Evolutionary conservation across 2,888 invertebrate species (phyloP).

Genomic region (Dynastes grantii): DNA sequence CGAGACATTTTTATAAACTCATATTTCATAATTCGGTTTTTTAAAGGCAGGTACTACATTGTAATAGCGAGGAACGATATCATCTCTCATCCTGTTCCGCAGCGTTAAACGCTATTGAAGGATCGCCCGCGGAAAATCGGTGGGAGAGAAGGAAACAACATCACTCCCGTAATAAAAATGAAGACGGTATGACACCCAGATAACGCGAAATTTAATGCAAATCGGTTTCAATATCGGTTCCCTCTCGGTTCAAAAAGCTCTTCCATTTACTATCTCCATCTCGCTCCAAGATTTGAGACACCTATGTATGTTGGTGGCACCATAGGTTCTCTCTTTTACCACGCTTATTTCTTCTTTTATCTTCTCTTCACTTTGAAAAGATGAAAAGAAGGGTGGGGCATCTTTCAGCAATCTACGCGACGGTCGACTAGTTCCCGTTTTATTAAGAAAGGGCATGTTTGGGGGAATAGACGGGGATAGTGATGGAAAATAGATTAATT

Average conservation of each 20-base stretch:
- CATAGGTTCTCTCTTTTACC: not conserved
- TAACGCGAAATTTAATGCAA: conserved; percentile 45
- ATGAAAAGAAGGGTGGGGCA: not conserved
- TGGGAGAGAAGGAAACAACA: not conserved
- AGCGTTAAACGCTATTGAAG: not conserved
- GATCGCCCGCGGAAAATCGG: not conserved
- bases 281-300: no score
- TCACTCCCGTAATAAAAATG: conserved; percentile 32
- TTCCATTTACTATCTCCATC: not conserved
- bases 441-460: not conserved
- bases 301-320: no score
- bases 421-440: not conserved
- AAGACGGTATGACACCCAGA: conserved; percentile 43
- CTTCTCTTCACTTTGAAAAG: not conserved
- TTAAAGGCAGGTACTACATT: conserved; percentile 24
- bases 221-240: conserved; percentile 39
- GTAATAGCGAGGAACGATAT: not conserved
- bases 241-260: conserved; percentile 26
- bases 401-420: not conserved
- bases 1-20: conserved; percentile 35
- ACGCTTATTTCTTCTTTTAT: not conserved
- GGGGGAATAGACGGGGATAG: no score
- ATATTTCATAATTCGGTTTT: conserved; percentile 37
- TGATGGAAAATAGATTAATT: conserved; percentile 11
- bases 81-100: conserved; percentile 12